Base-by-base conservation (phyloP, 2,113 vertebrate genomes). In the Cygnus buccinator region DNA sequence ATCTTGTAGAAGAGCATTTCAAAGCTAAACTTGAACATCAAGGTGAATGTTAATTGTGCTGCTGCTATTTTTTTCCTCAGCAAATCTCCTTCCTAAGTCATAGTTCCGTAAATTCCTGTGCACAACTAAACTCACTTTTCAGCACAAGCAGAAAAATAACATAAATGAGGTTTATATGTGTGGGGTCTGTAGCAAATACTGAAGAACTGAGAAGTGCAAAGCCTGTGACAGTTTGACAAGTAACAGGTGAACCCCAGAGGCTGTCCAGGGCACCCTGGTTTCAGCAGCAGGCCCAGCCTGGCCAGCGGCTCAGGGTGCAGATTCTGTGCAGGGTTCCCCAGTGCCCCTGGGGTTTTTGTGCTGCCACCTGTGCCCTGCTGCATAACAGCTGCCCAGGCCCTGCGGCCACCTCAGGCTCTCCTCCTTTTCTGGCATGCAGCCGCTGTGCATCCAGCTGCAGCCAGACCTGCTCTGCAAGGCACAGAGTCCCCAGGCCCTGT, bases 1-100 rank as follows among this genome's bases (percentile, higher is more conserved):
- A 43, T 84, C 91, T 79, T 52, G 25, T n/a, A 73, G 89, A 87
- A 90, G 67, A 31, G 66, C 59, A 16, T 90, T 90, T 84, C 91
- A 84, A 93, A 95, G 73, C 29, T 63, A 92, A 89, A 86, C 61
- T 67, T 70, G 46, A 86, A 88, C 76, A 71, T 84, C 65, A 63
- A 93, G 84, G 91, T 95, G 91, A 94, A 71, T 80, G 50, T 90
- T 95, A 84, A 89, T 86, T 92, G 63, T 9, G 22, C 41, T 67
- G 86, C 44, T 71, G 44, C 8, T 73, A 55, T 0, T 71, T 75
- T 94, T 89, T 82, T 84, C 43, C 86, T 88, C 65, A 74, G 41
- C 72, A 79, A 75, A 76, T 72, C 67, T 88, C 72, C 86, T 86
- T 67, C 81, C 63, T 67, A 84, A 74, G 37, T 66, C 14, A 21